phyloP scores from a whole-genome alignment of 2,113 vertebrate genomes.

The Chlorocebus sabaeus region DNA sequence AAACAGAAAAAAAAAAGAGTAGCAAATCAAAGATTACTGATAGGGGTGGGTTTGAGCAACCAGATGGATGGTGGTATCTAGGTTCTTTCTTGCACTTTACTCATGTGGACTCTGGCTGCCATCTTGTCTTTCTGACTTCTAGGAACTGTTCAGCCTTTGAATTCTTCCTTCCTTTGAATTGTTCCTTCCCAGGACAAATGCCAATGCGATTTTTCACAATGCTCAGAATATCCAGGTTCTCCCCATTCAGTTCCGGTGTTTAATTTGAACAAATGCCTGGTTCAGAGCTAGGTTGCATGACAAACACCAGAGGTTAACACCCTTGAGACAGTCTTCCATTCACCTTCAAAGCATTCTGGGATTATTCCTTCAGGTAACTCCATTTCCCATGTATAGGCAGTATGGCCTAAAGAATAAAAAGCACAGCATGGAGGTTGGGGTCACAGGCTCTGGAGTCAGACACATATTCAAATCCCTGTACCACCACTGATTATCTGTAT shows the following conservation, averaged over 20 bases:
- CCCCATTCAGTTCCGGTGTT: not conserved
- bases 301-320: not conserved
- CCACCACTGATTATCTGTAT: not conserved
- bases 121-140: not conserved
- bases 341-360: not conserved
- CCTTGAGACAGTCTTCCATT: not conserved
- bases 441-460: not conserved
- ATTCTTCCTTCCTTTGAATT: not conserved
- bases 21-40: not conserved
- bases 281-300: not conserved
- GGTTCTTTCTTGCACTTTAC: not conserved
- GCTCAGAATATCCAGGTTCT: not conserved
- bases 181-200: not conserved
- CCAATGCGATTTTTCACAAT: not conserved
- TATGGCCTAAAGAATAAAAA: not conserved
- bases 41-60: not conserved
- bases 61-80: not conserved
- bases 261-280: not conserved
- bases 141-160: not conserved
- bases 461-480: not conserved
- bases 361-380: not conserved
- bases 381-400: not conserved
- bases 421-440: not conserved
- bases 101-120: not conserved
- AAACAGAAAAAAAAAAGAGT: not conserved